A percentile compares a stretch with the other conserved stretches of the same genome.
These are phyloP conservation scores for Arctia plantaginis DNA, from an alignment of 2,888 invertebrate species.

Conservation along the genomic window DNA sequence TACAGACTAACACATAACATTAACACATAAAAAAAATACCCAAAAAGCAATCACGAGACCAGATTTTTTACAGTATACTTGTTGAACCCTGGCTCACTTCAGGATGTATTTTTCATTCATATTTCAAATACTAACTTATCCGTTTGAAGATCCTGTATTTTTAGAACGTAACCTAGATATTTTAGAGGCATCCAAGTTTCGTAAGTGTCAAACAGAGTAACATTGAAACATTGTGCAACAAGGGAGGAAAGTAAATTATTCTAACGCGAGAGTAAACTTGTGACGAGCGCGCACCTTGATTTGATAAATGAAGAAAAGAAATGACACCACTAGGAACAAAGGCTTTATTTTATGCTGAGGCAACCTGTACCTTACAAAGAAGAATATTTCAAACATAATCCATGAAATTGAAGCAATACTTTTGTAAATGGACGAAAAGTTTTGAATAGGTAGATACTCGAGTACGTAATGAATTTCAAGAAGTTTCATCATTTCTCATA, in stretches of 20 bases:
- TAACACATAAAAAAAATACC: no score
- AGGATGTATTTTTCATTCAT: neutral
- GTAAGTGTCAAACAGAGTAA: neutral
- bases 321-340: neutral
- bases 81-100: neutral
- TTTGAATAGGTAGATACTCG: neutral
- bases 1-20: no score
- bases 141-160: neutral
- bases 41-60: neutral
- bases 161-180: neutral
- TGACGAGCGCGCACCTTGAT: neutral
- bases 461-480: neutral
- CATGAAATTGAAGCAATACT: neutral
- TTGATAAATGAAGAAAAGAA: neutral
- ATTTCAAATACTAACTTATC: no score
- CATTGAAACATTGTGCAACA: neutral
- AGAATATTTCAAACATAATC: neutral
- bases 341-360: neutral
- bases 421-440: neutral
- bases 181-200: neutral
- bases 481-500: neutral
- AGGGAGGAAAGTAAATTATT: conserved; percentile 8
- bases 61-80: neutral
- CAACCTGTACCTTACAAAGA: neutral
- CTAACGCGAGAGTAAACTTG: neutral